Base-by-base conservation (phyloP, 2,797 vertebrate species). In the Oceanodroma leucorhoa region DNA sequence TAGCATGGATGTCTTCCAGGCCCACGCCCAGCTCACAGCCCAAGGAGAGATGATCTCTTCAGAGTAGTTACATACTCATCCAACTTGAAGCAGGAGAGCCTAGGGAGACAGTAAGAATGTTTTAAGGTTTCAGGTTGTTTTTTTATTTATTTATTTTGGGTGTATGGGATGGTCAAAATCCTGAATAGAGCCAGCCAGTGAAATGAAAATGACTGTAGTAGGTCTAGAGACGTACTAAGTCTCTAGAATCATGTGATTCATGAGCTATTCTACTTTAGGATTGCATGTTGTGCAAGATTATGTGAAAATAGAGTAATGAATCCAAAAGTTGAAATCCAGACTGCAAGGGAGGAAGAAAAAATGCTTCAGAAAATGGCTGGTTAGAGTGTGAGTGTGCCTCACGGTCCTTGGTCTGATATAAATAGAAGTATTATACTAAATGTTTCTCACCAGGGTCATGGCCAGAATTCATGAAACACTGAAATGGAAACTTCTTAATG, bases 341-440 rank as follows among this genome's bases (percentile, higher is more conserved):
- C 60, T 82, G 82, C 89, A 51, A 80, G 27, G 19, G 11, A 76
- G 16, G 24, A 77, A 38, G 19, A 24, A 75, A 65, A 23, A 41
- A 36, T 50, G 24, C 30, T 69, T 61, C n/a, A 72, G 83, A 73
- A 93, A 51, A 76, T 11, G 22, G 1, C 36, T 82, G 46, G 12
- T 76, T 32, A 70, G 38, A 72, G 22, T 38, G 12, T 55, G 43
- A 57, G 17, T 32, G 5, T 81, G 40, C 8, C 15, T 94, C 1
- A 18, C 2, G 2, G 14, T 55, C 62, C 36, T 80, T 0, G 0
- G 2, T 45, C 62, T 76, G 46, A 36, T 69, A 40, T 2, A 64
- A 67, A 30, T 7, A 67, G 10, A 53, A 24, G 14, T 72, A n/a
- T 58, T 69, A 23, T 10, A 34, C 10, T 58, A 69, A 81, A 10